These are phyloP conservation scores for Zeuzera pyrina DNA, from an alignment of 2,888 invertebrate species.

Conservation along the genomic window DNA sequence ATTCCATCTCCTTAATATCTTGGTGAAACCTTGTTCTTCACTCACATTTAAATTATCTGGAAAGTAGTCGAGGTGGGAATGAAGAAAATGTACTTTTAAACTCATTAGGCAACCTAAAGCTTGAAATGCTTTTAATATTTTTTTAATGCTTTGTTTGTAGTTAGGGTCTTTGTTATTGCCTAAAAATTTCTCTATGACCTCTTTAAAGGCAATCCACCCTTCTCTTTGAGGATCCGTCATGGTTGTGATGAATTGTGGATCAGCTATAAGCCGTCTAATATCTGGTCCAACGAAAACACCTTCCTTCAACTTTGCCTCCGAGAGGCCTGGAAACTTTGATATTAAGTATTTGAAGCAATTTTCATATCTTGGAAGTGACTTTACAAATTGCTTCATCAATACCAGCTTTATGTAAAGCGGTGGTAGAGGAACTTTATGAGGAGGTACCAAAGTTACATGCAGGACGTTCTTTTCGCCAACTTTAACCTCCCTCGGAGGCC, in stretches of 20 bases:
- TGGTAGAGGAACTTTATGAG: no score
- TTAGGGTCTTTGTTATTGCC: slow-evolving; percentile 2
- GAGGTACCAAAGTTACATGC: no score
- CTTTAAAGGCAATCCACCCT: slow-evolving; percentile 7
- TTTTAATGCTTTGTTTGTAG: slow-evolving; percentile 2
- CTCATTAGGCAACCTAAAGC: slow-evolving; percentile 1
- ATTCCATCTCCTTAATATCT: slow-evolving; percentile 3
- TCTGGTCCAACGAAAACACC: slow-evolving; percentile 4
- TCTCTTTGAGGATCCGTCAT: slow-evolving; percentile 7
- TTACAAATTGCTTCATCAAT: no score
- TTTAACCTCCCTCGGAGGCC: no score
- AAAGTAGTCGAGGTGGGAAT: slow-evolving; percentile 5
- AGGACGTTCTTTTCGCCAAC: no score
- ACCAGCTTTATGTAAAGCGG: no score
- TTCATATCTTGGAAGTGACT: no score
- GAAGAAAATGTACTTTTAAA: slow-evolving; percentile 6
- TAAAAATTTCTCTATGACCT: slow-evolving; percentile 4
- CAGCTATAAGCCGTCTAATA: neutral
- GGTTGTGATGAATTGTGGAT: slow-evolving; percentile 5
- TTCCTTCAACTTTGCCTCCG: slow-evolving; percentile 4
- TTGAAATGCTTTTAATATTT: no score
- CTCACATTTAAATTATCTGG: slow-evolving; percentile 5
- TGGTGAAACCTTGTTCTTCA: slow-evolving; percentile 4
- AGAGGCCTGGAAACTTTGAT: slow-evolving; percentile 4
- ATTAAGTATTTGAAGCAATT: no score